Evolutionary conservation across 2,888 invertebrate species (phyloP), one percentile per base, ranked within the genome.

Genomic region (Apamea epomidion): DNA sequence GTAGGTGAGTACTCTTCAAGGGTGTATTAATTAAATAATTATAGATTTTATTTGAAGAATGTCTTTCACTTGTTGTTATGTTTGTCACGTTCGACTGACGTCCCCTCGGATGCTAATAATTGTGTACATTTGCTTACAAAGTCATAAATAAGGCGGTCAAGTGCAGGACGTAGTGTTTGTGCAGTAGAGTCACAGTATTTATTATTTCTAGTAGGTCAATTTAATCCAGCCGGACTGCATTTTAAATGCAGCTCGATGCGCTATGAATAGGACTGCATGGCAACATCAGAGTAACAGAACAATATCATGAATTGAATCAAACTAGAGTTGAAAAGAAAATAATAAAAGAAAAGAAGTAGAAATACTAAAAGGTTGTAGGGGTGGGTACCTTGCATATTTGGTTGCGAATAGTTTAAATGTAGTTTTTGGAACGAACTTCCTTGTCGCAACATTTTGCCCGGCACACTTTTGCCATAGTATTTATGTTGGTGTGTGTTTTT

Each of bases 1-100:
- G 86, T 93, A n/a, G 95, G 95, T 95, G 83, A 93, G 94, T 91
- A 74, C 62, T 83, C 76, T 74, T 54, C 62, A 74, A 82, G 65
- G 69, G 54, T 83, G 70, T 67, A 51, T 83, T 80, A 21, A 67
- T 58, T 71, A 45, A 64, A 58, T 48, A 18, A 65, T 74, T 72
- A 67, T 2, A 3, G 25, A 16, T 68, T 51, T 67, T 64, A 65
- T 60, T 68, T 68, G 18, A 65, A 58, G 51, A 73, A 65, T 68
- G 32, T 70, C 18, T 12, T 12, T 7, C 32, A 45, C 60, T 72
- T 58, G 10, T 78, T 80, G 37, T 60, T 76, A 88, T 80, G 62
- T n/a, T 32, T 18, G 74, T 87, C 88, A 88, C 88, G 87, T 76
- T 51, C 8, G 7, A 16, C 58, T 73, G 76, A 73, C 74, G 72